A percentile compares a stretch with the other conserved stretches of the same genome.
phyloP scores from a whole-genome alignment of 2,113 vertebrate genomes.

The Peucedramus taeniatus region DNA sequence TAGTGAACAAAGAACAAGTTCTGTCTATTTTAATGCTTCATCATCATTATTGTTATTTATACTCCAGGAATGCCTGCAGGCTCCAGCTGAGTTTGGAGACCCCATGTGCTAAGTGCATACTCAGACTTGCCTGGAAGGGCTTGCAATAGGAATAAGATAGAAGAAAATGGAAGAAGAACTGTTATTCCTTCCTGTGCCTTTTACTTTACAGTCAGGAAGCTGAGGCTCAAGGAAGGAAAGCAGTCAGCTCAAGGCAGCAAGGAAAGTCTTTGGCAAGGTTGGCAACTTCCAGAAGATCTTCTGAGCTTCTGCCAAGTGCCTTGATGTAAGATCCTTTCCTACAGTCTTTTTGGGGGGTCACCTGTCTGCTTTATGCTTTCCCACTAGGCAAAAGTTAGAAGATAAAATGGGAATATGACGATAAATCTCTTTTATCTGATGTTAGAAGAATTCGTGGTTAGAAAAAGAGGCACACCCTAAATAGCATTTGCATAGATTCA shows the following conservation, averaged over 20 bases:
- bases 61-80: background rate
- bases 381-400: constrained; percentile 28
- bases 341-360: background rate
- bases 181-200: background rate
- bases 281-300: background rate
- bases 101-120: background rate
- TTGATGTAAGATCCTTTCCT: background rate
- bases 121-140: background rate
- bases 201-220: background rate
- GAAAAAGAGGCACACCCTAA: constrained; percentile 41
- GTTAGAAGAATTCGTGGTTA: background rate
- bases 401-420: background rate
- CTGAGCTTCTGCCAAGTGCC: background rate
- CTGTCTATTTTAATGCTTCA: background rate
- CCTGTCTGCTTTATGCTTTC: constrained; percentile 23
- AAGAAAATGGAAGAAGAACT: background rate
- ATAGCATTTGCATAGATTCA: background rate
- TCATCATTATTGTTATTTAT: constrained; percentile 41
- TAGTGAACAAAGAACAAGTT: constrained; percentile 3
- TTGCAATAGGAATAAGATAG: background rate
- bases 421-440: constrained; percentile 60
- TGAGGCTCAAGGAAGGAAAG: background rate
- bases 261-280: background rate
- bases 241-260: background rate
- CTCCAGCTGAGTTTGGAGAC: constrained; percentile 31